Base-by-base conservation (phyloP, 2,888 invertebrate genomes). In the Watsonalla binaria region DNA sequence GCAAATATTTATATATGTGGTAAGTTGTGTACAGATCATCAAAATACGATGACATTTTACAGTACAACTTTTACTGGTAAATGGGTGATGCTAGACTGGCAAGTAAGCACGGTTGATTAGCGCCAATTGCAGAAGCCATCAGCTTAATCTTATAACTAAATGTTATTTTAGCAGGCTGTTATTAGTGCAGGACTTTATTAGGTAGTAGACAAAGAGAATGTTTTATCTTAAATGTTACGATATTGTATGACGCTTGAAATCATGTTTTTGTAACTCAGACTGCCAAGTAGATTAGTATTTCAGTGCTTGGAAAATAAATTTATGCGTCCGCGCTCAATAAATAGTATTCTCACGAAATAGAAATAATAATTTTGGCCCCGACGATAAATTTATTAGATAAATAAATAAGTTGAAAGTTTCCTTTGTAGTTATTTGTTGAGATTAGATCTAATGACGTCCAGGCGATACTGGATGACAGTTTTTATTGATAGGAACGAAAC, bases 231-330 rank as follows among this genome's bases (percentile, higher is more conserved):
- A 70, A 70, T 64, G 63, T 61, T 58, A 63, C 59, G 51, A 50
- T 47, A 55, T 49, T 52, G 54, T 54, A 47, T 46, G 60, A 60
- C 57, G 56, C 56, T 57, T 9, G 37, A 35, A 24, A 24, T 24
- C 24, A 57, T 61, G 60, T 55, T 47, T 53, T 59, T 55, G 52
- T 50, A 67, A 63, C 69, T 62, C 58, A 60, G 11, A 42, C 42
- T 70, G 81, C 78, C 80, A 78, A 80, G 63, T 81, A 67, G 78
- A 79, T 80, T 74, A 77, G 71, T 76, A 75, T 72, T 66, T 58
- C 63, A 66, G 66, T 68, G 61, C 61, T 59, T 59, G 61, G 60
- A 70, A 69, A 66, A 24, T 24, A 70, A 69, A 76, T 76, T 72
- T 72, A 76, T 74, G 68, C 39, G 62, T 74, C 63, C 63, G 57